Conservation (phyloP, 1,140 invertebrate genomes). For the Drosophila subpulchrella region DNA sequence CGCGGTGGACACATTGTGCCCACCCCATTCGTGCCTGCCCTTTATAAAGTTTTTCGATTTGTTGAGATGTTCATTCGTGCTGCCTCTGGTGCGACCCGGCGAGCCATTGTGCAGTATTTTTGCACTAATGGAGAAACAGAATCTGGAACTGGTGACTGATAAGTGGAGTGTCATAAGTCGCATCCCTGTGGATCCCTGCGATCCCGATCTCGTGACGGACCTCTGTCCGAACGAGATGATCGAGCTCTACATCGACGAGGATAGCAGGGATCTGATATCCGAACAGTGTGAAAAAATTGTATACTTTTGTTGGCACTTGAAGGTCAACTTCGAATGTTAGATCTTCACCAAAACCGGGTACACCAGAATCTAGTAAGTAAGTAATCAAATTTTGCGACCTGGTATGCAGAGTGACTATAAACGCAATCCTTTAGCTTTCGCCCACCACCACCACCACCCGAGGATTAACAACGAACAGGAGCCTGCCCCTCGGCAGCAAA, state of each 20-base stretch:
- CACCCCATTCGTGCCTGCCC: slow-evolving; percentile 19
- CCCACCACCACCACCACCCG: slow-evolving; percentile 9
- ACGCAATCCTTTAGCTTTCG: neutral
- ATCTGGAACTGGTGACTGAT: slow-evolving; percentile 20
- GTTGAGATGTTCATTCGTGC: slow-evolving; percentile 13
- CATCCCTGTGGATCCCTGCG: neutral
- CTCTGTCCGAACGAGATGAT: slow-evolving; percentile 27
- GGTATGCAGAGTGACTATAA: too few relatives aligned
- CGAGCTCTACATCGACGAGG: slow-evolving; percentile 32
- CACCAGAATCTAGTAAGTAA: too few relatives aligned
- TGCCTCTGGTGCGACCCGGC: slow-evolving; percentile 21
- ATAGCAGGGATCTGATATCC: slow-evolving; percentile 23
- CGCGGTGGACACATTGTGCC: slow-evolving; percentile 4
- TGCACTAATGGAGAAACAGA: slow-evolving; percentile 42
- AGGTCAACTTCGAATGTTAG: neutral
- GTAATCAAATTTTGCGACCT: too few relatives aligned
- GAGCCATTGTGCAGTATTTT: slow-evolving; percentile 35
- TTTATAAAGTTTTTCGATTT: slow-evolving; percentile 40
- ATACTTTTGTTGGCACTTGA: too few relatives aligned
- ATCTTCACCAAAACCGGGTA: neutral
- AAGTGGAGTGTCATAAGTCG: slow-evolving; percentile 38
- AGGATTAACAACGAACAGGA: slow-evolving; percentile 5
- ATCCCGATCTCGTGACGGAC: neutral
- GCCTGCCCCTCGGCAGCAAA: slow-evolving; percentile 15
- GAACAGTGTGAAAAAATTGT: neutral